Base-by-base conservation (phyloP, 2,113 vertebrate genomes). In the Brachypodius melanocephalos region DNA sequence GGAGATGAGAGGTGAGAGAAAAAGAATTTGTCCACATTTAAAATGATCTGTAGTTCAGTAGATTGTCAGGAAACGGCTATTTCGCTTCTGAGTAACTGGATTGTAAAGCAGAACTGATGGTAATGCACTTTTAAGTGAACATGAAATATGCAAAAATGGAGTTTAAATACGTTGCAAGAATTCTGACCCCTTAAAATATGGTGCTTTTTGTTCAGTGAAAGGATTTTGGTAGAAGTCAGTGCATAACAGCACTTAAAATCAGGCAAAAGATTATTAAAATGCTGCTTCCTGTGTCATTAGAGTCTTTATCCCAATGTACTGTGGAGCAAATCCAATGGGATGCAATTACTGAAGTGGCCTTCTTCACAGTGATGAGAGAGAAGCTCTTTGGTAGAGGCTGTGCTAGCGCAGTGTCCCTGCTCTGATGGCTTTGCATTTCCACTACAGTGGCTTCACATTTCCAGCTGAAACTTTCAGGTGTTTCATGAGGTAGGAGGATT, bases 131-230 rank as follows among this genome's bases (percentile, higher is more conserved):
- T 85, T 89, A 95, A 86, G 51, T 38, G 71, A 94, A 85, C 8
- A 65, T 8, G 82, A 95, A 96, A 67, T 92, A 86, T 32, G 36
- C 36, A 66, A 94, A 96, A 95, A 92, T 67, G 25, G 46, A 65
- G 76, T 58, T 81, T 81, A 85, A 94, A 83, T 79, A 82, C 34
- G 15, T 91, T 57, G 59, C 48, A 57, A 43, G 43, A 25, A 8
- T 83, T 75, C 31, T 80, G 48, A 61, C 57, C 20, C 38, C 69
- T 78, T 96, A 88, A 96, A 93, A 90, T 90, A 68, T 17, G 20
- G 48, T n/a, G 26, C 31, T 85, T 92, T 83, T 81, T 93, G 42
- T 91, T 25, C 51, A 90, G 42, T 88, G 62, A 73, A 68, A 52
- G 43, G 68, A 29, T 82, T 94, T 91, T 93, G 57, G 62, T 75